Evolutionary conservation across 2,888 invertebrate genomes (phyloP), one percentile per base, ranked within the genome.

Genomic region (Chouioia cunea): DNA sequence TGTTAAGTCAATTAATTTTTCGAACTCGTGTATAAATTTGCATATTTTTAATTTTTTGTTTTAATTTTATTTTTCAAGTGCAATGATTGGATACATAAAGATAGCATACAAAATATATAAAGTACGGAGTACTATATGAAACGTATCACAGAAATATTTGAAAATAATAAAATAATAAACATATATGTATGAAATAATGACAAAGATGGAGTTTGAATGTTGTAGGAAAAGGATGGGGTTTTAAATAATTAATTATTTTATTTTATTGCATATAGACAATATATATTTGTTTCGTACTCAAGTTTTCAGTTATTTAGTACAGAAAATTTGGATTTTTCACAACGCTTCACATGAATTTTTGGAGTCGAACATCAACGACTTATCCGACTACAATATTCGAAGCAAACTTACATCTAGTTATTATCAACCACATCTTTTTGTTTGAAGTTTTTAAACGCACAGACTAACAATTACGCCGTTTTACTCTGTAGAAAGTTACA

Each of bases 371-470:
- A 52, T 57, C 16, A 58, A 63, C 46, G 14, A 6, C 59, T 50
- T 10, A 56, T 72, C 60, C 58, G 65, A 54, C 59, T 20, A 48
- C 48, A 59, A 50, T 46, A 64, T 60, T 54, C 23, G 53, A 63
- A 73, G 57, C 52, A n/a, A 18, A 44, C 70, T 74, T 74, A 73
- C 2, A 67, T 65, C 73, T 74, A 74, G 44, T 74, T 74, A 74
- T 74, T 74, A 73, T 74, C 74, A 71, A 73, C 64, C 74, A 74
- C 74, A 69, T 70, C 27, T 68, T 67, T 46, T 54, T 47, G 57
- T 58, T 57, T 22, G 46, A n/a, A n/a, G n/a, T 20, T 56, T 54
- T 46, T 10, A 69, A 63, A 58, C 58, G 69, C 69, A 64, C 53
- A 22, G 22, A 56, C n/a, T 20, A 58, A 46, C 44, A 64, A 58